Percentiles rank a stretch among this genome's conserved stretches.
These are phyloP conservation scores for Tipula confusa DNA, from an alignment of 2,888 invertebrate species.

Conservation along the genomic window DNA sequence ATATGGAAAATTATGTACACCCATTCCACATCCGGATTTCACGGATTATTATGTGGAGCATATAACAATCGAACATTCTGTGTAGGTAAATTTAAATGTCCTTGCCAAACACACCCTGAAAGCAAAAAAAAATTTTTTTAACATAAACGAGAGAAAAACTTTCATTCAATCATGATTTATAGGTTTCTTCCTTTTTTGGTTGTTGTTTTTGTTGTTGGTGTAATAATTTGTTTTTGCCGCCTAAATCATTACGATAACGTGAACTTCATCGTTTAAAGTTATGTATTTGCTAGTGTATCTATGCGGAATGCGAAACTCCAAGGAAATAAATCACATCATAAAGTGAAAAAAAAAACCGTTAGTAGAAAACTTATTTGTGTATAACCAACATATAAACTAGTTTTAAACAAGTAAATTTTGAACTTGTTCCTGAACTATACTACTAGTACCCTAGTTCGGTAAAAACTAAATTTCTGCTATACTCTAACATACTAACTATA, in stretches of 20 bases:
- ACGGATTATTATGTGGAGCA: neutral
- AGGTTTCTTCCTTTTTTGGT: neutral
- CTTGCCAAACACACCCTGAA: neutral
- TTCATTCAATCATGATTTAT: neutral
- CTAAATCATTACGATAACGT: slow-evolving; percentile 9
- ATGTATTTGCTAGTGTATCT: neutral
- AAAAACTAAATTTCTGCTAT: neutral
- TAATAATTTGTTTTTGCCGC: slow-evolving; percentile 5
- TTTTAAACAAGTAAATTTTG: neutral
- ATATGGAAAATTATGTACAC: neutral
- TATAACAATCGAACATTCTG: neutral
- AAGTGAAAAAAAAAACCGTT: neutral
- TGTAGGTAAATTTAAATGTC: slow-evolving; percentile 4
- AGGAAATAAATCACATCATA: neutral
- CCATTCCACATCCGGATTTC: neutral
- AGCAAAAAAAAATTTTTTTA: neutral
- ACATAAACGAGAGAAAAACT: neutral
- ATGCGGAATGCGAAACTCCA: neutral
- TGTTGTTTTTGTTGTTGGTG: too few relatives aligned
- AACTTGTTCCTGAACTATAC: neutral
- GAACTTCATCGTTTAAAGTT: neutral
- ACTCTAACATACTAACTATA: neutral
- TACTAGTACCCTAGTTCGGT: neutral
- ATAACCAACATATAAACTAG: neutral
- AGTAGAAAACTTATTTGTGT: neutral